A percentile compares a stretch with the other conserved stretches of the same genome.
Conservation (phyloP, 2,113 vertebrate species). For the Calonectris borealis region DNA sequence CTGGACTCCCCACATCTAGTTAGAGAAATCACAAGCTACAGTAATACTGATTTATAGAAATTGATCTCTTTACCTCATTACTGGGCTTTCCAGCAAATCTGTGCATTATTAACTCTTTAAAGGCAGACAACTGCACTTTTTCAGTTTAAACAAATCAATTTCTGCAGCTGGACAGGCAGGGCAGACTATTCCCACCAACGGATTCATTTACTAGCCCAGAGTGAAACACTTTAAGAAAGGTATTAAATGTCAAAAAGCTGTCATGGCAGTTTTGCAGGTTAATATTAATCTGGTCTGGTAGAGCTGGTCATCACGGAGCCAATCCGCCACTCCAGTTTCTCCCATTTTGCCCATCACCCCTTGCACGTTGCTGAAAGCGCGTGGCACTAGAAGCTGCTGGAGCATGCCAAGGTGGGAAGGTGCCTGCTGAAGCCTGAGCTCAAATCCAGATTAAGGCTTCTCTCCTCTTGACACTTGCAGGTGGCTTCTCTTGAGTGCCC, state of each 20-base stretch:
- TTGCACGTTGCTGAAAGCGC: rapidly evolving
- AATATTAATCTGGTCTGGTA: not conserved
- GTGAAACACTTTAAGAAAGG: not conserved
- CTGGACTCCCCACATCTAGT: not conserved
- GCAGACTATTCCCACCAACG: not conserved
- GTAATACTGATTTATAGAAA: not conserved
- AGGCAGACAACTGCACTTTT: not conserved
- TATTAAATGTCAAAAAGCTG: not conserved
- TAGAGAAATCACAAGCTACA: not conserved
- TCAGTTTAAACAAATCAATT: not conserved
- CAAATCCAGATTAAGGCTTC: not conserved
- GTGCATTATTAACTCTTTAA: not conserved
- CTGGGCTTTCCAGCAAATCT: not conserved
- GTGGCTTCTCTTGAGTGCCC: not conserved
- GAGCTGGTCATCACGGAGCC: rapidly evolving
- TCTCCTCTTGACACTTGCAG: too few relatives aligned
- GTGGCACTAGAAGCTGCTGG: not conserved
- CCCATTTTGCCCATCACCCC: not conserved
- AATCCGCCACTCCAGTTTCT: not conserved
- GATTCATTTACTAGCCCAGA: not conserved
- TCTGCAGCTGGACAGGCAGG: not conserved
- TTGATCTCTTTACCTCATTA: not conserved
- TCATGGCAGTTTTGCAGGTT: not conserved
- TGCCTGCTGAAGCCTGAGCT: not conserved
- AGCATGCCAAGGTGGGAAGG: not conserved